Conservation (phyloP, 2,113 vertebrate species). For the Eublepharis macularius region DNA sequence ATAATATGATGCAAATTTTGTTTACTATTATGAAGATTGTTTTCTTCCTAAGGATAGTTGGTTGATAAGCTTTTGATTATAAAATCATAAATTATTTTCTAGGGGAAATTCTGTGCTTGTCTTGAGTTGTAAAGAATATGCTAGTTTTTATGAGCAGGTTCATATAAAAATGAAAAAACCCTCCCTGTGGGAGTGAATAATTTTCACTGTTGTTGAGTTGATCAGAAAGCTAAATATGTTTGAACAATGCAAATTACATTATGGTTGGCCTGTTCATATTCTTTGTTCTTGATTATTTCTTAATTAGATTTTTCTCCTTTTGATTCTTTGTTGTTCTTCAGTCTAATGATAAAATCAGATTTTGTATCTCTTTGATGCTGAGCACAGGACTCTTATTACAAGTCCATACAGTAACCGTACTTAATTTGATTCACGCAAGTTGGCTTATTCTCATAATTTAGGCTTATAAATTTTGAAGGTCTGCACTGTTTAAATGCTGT, state of each 20-base stretch:
- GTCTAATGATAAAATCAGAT: conserved; percentile 50
- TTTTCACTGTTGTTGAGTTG: conserved; percentile 61
- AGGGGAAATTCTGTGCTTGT: conserved; percentile 35
- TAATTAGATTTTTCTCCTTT: conserved; percentile 47
- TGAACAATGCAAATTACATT: conserved; percentile 58
- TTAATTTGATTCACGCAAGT: conserved; percentile 56
- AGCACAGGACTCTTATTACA: conserved; percentile 19
- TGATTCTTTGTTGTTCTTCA: conserved; percentile 25
- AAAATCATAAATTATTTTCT: conserved; percentile 24
- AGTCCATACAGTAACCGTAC: conserved; percentile 35
- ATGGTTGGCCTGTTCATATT: conserved; percentile 51
- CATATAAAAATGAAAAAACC: conserved; percentile 55
- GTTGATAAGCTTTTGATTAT: not conserved
- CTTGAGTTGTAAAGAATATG: conserved; percentile 43
- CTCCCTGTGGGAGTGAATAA: conserved; percentile 45
- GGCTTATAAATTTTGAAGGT: too few species aligned
- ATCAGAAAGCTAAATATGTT: conserved; percentile 59
- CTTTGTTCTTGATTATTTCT: conserved; percentile 49
- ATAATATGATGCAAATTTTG: not conserved
- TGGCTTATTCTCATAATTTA: not conserved
- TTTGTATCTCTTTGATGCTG: conserved; percentile 46
- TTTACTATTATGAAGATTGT: not conserved
- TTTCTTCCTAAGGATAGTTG: not conserved
- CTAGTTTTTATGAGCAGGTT: conserved; percentile 46
- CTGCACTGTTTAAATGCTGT: too few species aligned